Percentiles rank a stretch among this genome's conserved stretches.
These are phyloP conservation scores for Drosophila cardini DNA, from an alignment of 1,140 invertebrate species.

Conservation along the genomic window DNA sequence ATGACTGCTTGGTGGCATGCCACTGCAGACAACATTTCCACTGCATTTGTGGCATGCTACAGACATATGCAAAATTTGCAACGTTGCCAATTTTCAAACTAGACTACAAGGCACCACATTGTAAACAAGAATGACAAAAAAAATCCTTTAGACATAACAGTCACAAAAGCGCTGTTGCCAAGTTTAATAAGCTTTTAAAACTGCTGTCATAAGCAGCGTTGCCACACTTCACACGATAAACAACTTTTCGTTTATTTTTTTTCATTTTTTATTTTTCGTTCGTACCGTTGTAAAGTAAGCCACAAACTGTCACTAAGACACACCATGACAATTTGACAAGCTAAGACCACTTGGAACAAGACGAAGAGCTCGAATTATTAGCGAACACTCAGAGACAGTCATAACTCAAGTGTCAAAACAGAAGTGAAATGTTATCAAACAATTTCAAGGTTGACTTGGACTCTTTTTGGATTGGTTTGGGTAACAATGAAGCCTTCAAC, in stretches of 20 bases:
- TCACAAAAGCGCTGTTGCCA: background rate
- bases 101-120: background rate
- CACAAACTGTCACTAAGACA: background rate
- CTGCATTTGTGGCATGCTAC: background rate
- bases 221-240: constrained; percentile 9
- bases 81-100: constrained; percentile 26
- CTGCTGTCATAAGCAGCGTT: background rate
- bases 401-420: constrained; percentile 70
- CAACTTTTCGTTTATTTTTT: no score
- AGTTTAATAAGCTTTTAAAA: background rate
- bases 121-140: background rate
- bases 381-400: constrained; percentile 53
- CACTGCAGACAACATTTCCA: constrained; percentile 13
- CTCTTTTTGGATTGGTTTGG: background rate
- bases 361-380: constrained; percentile 50
- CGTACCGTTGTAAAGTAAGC: constrained; percentile 18
- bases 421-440: constrained; percentile 75
- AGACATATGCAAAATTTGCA: constrained; percentile 14
- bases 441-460: constrained; percentile 71
- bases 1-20: constrained; percentile 27
- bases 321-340: constrained; percentile 26
- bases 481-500: constrained; percentile 46
- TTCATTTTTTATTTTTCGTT: background rate
- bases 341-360: constrained; percentile 14
- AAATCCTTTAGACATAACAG: background rate